A percentile compares a stretch with the other conserved stretches of the same genome.
Evolutionary conservation across 1,140 invertebrate genomes (phyloP).

Genomic region (Calephelis nemesis): DNA sequence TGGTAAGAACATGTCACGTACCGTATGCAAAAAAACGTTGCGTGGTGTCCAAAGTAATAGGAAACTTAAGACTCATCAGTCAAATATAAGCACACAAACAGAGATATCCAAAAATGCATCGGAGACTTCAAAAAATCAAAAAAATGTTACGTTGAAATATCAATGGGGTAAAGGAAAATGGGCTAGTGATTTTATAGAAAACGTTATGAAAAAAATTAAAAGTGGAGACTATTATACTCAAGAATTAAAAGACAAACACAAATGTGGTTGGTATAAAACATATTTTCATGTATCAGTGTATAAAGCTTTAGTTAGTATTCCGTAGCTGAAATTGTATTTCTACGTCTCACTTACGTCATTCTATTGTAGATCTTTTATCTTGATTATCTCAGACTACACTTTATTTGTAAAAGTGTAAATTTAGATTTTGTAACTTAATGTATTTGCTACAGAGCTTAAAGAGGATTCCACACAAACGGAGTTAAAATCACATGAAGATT

Average conservation of each 20-base stretch:
- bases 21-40: neutral
- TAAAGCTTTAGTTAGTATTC: too few relatives aligned
- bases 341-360: too few relatives aligned
- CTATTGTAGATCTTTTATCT: too few relatives aligned
- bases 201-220: conserved; percentile 57
- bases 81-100: neutral
- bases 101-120: neutral
- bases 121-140: neutral
- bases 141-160: conserved; percentile 18
- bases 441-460: conserved; percentile 27
- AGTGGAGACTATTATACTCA: conserved; percentile 56
- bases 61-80: neutral
- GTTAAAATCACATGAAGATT: conserved; percentile 18
- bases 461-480: conserved; percentile 44
- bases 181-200: conserved; percentile 64
- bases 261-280: conserved; percentile 4
- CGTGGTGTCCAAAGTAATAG: conserved; percentile 2
- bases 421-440: too few relatives aligned
- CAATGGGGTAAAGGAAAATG: conserved; percentile 51
- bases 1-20: conserved; percentile 18
- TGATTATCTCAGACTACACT: too few relatives aligned
- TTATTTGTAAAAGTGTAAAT: too few relatives aligned
- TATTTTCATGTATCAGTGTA: conserved; percentile 23
- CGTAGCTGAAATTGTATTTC: too few relatives aligned
- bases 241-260: conserved; percentile 30